A percentile compares a stretch with the other conserved stretches of the same genome.
Conservation (phyloP, 2,888 invertebrate species). For the Noctua janthe region DNA sequence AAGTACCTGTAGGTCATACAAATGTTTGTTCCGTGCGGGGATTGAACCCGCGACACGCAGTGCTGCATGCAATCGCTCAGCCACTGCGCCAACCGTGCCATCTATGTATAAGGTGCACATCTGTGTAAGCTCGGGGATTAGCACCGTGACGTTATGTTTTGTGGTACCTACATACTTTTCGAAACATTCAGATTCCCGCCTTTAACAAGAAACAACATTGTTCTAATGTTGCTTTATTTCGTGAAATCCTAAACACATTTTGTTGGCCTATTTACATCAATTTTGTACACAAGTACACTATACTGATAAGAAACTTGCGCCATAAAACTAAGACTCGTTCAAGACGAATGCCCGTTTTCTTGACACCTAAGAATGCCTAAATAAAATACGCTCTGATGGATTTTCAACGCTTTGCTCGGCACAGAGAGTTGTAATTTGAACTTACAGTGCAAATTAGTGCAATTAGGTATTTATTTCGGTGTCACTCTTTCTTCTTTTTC, state of each 20-base stretch:
- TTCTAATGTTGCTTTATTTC: not conserved
- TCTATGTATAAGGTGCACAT: not conserved
- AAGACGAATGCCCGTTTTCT: not conserved
- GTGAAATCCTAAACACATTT: not conserved
- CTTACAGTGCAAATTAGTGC: not conserved
- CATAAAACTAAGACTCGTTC: slow-evolving; percentile 51
- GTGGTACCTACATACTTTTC: not conserved
- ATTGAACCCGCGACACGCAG: too few relatives aligned
- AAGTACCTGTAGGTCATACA: too few relatives aligned
- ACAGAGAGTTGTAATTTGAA: not conserved
- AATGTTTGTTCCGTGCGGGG: too few relatives aligned
- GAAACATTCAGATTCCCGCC: not conserved
- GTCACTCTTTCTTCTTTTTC: not conserved
- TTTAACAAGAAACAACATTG: not conserved
- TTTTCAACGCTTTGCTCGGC: not conserved
- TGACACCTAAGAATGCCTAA: not conserved
- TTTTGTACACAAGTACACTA: slow-evolving; percentile 34
- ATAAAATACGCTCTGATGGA: not conserved
- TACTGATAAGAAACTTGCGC: slow-evolving; percentile 41
- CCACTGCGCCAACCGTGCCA: too few relatives aligned
- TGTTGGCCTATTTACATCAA: slow-evolving; percentile 38
- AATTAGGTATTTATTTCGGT: not conserved
- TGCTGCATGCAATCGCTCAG: too few relatives aligned
- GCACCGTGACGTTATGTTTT: not conserved
- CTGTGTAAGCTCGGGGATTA: not conserved